Percentiles rank a stretch among this genome's conserved stretches.
phyloP scores from a whole-genome alignment of 2,113 vertebrate species.

The Myodes glareolus region DNA sequence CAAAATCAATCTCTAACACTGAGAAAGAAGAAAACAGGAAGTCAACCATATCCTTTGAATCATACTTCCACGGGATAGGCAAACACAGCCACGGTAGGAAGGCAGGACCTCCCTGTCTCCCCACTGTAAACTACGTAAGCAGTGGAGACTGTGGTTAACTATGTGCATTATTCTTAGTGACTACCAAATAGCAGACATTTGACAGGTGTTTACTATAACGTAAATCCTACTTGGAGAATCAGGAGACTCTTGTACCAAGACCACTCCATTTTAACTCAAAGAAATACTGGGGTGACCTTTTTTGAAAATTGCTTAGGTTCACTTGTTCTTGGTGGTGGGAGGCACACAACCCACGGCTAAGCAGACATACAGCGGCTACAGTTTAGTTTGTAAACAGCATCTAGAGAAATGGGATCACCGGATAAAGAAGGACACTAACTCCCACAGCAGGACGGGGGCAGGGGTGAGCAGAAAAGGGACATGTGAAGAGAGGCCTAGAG shows the following conservation, averaged over 20 bases:
- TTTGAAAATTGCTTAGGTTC: not conserved
- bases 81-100: not conserved
- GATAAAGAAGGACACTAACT: not conserved
- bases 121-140: not conserved
- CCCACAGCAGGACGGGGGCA: not conserved
- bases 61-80: not conserved
- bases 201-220: not conserved
- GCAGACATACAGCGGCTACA: not conserved
- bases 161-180: not conserved
- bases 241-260: not conserved
- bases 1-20: constrained; percentile 97
- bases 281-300: not conserved
- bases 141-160: not conserved
- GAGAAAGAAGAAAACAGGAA: constrained; percentile 63
- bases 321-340: not conserved
- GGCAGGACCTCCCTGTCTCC: not conserved
- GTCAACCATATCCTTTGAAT: constrained; percentile 39
- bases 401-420: not conserved
- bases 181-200: not conserved
- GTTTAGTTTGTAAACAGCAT: not conserved
- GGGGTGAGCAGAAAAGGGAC: not conserved
- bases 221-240: constrained; percentile 7
- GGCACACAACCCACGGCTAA: not conserved
- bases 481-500: not conserved
- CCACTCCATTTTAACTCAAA: not conserved